These are phyloP conservation scores for Hydropotes inermis DNA, from an alignment of 2,113 vertebrate species.

Conservation along the genomic window DNA sequence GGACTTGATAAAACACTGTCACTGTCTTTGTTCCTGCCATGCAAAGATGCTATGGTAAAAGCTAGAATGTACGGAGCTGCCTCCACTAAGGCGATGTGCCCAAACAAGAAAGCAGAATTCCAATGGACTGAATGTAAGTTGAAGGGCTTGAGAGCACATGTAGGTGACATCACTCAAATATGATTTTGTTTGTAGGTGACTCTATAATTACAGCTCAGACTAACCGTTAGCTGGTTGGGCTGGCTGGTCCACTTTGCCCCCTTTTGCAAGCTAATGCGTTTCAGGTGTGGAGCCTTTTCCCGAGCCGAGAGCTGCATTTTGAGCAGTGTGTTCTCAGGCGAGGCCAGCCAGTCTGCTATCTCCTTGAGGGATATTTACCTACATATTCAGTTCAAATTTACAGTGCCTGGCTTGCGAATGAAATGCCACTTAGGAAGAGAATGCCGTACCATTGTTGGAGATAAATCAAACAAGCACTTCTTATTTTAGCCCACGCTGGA, in stretches of 20 bases:
- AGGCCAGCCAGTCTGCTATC: conserved; percentile 48
- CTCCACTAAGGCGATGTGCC: background rate
- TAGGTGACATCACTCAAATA: background rate
- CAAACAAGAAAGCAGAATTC: background rate
- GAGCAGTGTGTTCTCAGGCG: background rate
- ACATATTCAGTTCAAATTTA: conserved; percentile 76
- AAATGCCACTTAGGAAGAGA: conserved; percentile 77
- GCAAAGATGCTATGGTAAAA: background rate
- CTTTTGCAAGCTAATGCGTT: background rate
- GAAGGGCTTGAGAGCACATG: background rate
- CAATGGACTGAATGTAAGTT: background rate
- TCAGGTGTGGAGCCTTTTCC: conserved; percentile 35
- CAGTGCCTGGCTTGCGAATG: conserved; percentile 69
- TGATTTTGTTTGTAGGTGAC: background rate
- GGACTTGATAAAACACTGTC: conserved; percentile 26
- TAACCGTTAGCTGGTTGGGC: background rate
- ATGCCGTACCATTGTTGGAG: conserved; percentile 68
- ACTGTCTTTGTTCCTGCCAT: conserved; percentile 48
- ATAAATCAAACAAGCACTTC: conserved; percentile 75
- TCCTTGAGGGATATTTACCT: conserved; percentile 74
- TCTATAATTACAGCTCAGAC: background rate
- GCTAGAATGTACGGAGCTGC: background rate
- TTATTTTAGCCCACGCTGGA: conserved; percentile 69
- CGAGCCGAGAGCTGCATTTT: conserved; percentile 37
- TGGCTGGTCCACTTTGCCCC: background rate